These are phyloP conservation scores for Eufriesea mexicana DNA, from an alignment of 1,140 invertebrate species.

Conservation along the genomic window DNA sequence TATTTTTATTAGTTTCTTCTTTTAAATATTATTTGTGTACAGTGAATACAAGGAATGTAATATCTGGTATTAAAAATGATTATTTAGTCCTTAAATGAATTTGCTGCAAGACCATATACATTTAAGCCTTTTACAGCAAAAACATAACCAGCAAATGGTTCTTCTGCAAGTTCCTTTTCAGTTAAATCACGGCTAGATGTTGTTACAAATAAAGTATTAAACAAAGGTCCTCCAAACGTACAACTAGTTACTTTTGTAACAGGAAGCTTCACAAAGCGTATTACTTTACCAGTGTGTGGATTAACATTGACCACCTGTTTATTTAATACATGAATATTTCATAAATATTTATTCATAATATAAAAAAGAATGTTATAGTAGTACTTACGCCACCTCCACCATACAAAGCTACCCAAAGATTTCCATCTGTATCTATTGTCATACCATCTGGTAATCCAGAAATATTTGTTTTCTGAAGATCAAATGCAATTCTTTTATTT, in stretches of 20 bases:
- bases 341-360: background rate
- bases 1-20: background rate
- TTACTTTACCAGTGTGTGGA: constrained; percentile 81
- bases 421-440: constrained; percentile 86
- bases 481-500: constrained; percentile 68
- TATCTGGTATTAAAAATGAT: background rate
- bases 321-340: background rate
- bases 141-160: constrained; percentile 87
- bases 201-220: constrained; percentile 91
- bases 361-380: background rate
- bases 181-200: constrained; percentile 82
- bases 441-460: constrained; percentile 86
- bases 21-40: background rate
- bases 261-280: constrained; percentile 86
- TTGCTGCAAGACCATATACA: constrained; percentile 82
- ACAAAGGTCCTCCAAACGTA: constrained; percentile 89
- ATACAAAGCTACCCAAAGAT: constrained; percentile 86
- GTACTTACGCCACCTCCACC: constrained; percentile 81
- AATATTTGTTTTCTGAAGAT: constrained; percentile 73
- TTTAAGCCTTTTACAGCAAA: constrained; percentile 87
- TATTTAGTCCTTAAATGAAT: constrained; percentile 52
- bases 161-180: constrained; percentile 82
- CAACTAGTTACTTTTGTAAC: constrained; percentile 89
- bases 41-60: background rate
- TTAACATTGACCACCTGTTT: constrained; percentile 83